These are phyloP conservation scores for Chlorospingus semifuscus DNA, from an alignment of 2,797 vertebrate genomes.

Conservation along the genomic window DNA sequence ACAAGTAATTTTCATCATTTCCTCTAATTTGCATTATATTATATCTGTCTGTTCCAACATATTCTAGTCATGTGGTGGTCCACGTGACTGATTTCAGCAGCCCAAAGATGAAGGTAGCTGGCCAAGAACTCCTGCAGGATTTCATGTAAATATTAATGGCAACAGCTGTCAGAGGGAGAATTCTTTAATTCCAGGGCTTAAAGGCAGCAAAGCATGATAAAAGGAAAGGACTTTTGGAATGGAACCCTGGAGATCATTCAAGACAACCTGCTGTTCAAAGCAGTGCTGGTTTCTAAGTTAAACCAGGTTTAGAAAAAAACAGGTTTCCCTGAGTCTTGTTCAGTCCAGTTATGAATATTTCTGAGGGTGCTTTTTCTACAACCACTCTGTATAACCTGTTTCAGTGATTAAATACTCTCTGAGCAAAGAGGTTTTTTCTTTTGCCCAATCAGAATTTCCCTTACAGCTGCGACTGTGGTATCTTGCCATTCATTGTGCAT, in stretches of 20 bases:
- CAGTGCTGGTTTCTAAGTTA: not conserved
- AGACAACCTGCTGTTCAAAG: not conserved
- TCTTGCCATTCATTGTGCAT: not conserved
- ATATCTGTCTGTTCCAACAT: not conserved
- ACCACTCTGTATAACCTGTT: not conserved
- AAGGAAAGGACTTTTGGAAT: not conserved
- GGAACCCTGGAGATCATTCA: not conserved
- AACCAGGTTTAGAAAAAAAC: not conserved
- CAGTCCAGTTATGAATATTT: not conserved
- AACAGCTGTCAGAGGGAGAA: not conserved
- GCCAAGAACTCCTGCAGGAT: not conserved
- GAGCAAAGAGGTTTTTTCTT: not conserved
- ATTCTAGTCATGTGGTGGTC: not conserved
- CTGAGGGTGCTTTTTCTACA: not conserved
- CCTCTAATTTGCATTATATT: not conserved
- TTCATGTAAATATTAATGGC: not conserved
- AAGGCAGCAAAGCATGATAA: not conserved
- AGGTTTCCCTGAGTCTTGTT: not conserved
- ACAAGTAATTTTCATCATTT: not conserved
- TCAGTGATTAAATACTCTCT: not conserved
- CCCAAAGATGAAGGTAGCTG: not conserved
- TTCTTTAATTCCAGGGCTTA: not conserved
- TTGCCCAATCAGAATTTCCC: not conserved
- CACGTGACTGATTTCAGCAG: not conserved
- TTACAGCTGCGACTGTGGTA: not conserved